phyloP scores from a whole-genome alignment of 2,888 invertebrate genomes.

The Sarcophaga variegata region DNA sequence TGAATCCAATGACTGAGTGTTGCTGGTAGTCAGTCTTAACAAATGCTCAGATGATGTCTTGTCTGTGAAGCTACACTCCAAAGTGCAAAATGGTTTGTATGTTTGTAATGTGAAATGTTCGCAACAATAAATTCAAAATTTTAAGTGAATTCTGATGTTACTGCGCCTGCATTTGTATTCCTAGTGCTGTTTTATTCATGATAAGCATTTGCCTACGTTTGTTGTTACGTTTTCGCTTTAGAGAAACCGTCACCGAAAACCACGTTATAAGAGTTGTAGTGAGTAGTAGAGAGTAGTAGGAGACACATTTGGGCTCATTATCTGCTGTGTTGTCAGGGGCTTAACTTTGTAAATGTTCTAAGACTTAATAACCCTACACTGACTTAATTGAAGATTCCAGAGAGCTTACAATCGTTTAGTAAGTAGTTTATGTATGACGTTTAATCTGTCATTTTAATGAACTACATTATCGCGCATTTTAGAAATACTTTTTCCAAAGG shows the following conservation, averaged over 20 bases:
- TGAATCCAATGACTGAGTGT: not conserved
- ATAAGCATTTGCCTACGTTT: conserved; percentile 2
- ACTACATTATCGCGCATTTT: too few species aligned
- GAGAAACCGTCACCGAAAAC: not conserved
- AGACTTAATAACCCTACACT: too few species aligned
- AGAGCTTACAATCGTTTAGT: too few species aligned
- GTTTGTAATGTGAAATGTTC: not conserved
- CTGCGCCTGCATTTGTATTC: not conserved
- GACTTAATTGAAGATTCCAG: too few species aligned
- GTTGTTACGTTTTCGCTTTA: not conserved
- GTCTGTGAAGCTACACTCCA: not conserved
- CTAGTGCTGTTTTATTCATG: conserved; percentile 2
- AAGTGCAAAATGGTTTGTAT: not conserved
- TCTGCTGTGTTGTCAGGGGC: too few species aligned
- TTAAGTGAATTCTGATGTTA: not conserved
- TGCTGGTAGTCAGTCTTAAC: not conserved
- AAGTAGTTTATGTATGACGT: too few species aligned
- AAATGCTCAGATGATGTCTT: not conserved
- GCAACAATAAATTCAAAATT: not conserved
- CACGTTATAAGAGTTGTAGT: not conserved
- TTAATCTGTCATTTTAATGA: too few species aligned
- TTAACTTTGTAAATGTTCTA: too few species aligned
- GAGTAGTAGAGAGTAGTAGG: too few species aligned
- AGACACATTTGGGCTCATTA: too few species aligned
- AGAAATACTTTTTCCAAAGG: too few species aligned